A percentile compares a stretch with the other conserved stretches of the same genome.
phyloP scores from a whole-genome alignment of 2,113 vertebrate genomes.

The Eupsittula cactorum region DNA sequence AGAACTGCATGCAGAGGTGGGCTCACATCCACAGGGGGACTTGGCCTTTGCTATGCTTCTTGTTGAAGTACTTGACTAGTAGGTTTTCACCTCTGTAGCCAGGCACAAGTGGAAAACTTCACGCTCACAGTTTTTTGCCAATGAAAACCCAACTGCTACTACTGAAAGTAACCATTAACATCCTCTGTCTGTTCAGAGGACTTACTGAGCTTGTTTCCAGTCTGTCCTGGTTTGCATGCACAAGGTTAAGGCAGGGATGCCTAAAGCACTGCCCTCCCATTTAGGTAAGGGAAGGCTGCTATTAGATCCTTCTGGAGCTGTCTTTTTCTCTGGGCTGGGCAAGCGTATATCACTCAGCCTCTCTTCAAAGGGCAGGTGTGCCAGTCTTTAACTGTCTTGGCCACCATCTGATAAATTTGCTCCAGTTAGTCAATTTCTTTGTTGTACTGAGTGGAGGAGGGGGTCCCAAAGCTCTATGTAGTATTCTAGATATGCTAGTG shows the following conservation, averaged over 20 bases:
- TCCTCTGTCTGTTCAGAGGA: background rate
- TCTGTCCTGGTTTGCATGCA: background rate
- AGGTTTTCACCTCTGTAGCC: background rate
- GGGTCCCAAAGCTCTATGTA: background rate
- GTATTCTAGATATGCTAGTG: background rate
- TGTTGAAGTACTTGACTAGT: background rate
- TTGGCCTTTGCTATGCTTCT: background rate
- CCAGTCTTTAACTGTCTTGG: background rate
- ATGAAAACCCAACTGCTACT: background rate
- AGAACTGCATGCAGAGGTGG: accelerated
- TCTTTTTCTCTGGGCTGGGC: background rate
- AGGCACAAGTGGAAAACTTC: background rate
- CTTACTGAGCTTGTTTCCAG: background rate
- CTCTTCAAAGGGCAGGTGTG: background rate
- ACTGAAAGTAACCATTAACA: background rate
- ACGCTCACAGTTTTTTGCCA: background rate
- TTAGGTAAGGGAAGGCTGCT: background rate
- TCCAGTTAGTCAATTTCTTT: background rate
- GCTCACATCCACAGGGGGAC: background rate
- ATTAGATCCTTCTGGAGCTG: background rate
- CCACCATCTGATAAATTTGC: background rate
- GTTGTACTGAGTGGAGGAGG: background rate
- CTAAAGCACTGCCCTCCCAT: background rate
- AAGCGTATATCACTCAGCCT: background rate
- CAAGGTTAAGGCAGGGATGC: background rate